Evolutionary conservation across 2,888 invertebrate genomes (phyloP).

Genomic region (Drosophila subquinaria): DNA sequence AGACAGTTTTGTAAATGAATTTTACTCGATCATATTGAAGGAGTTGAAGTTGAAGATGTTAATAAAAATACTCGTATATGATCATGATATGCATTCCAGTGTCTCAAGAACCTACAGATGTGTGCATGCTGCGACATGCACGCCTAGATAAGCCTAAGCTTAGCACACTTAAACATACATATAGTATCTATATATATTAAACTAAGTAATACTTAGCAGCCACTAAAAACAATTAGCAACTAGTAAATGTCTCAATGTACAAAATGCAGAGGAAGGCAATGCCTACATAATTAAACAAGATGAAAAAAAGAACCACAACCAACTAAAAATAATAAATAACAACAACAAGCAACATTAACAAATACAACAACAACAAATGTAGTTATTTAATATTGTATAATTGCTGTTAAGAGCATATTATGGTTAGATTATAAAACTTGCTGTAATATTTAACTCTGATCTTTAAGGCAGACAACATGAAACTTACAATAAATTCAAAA

Average conservation of each 20-base stretch:
- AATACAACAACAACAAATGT: slow-evolving; percentile 41
- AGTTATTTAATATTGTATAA: slow-evolving; percentile 42
- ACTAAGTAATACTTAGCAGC: slow-evolving; percentile 51
- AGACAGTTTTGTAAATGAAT: slow-evolving; percentile 73
- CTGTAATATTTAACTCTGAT: slow-evolving; percentile 76
- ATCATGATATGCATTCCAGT: slow-evolving; percentile 73
- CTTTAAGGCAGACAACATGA: slow-evolving; percentile 54
- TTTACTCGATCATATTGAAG: slow-evolving; percentile 54
- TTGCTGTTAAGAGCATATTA: slow-evolving; percentile 40
- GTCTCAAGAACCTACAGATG: slow-evolving; percentile 62
- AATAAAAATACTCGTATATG: slow-evolving; percentile 8
- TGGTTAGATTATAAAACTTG: slow-evolving; percentile 63
- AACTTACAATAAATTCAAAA: slow-evolving; percentile 73
- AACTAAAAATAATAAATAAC: not conserved
- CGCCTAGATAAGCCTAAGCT: slow-evolving; percentile 56
- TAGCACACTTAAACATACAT: slow-evolving; percentile 51
- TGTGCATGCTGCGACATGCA: slow-evolving; percentile 24
- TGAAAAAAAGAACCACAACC: slow-evolving; percentile 46
- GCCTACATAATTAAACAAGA: slow-evolving; percentile 36
- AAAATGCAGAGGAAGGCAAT: slow-evolving; percentile 55
- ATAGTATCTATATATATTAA: slow-evolving; percentile 50
- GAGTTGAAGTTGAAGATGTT: slow-evolving; percentile 5
- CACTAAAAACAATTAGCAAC: slow-evolving; percentile 53
- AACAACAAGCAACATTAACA: slow-evolving; percentile 6
- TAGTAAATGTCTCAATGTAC: slow-evolving; percentile 77